Percentiles rank a stretch among this genome's conserved stretches.
phyloP scores from a whole-genome alignment of 2,888 invertebrate genomes.

The Acrobasis repandana region DNA sequence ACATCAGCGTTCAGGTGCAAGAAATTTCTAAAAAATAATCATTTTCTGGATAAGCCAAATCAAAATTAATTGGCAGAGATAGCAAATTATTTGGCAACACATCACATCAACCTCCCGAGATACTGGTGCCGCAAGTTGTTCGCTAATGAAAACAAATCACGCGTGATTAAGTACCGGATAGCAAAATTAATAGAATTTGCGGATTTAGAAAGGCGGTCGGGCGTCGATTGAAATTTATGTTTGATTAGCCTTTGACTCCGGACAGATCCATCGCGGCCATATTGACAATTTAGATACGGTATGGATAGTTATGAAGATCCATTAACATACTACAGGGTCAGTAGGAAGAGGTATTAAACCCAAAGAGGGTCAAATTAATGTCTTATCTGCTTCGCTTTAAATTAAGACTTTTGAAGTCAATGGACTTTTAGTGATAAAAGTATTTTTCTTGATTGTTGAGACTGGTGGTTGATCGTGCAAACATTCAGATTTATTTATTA shows the following conservation, averaged over 20 bases:
- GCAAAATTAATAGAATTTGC: constrained; percentile 49
- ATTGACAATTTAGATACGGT: too few species aligned
- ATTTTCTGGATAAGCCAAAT: neutral
- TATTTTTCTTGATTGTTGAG: too few species aligned
- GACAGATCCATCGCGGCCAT: neutral
- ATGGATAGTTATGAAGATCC: too few species aligned
- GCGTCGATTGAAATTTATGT: constrained; percentile 29
- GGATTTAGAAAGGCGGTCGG: constrained; percentile 56
- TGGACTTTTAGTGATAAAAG: too few species aligned
- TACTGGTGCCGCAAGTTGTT: constrained; percentile 11
- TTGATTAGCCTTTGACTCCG: constrained; percentile 30
- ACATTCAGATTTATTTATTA: too few species aligned
- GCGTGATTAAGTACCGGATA: constrained; percentile 43
- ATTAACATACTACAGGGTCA: too few species aligned
- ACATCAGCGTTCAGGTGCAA: too few species aligned
- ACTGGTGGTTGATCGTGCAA: too few species aligned
- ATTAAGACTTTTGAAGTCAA: too few species aligned
- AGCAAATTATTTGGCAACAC: neutral
- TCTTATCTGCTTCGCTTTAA: too few species aligned
- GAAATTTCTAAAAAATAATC: neutral
- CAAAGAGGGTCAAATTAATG: too few species aligned
- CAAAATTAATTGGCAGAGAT: neutral
- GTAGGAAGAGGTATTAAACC: too few species aligned
- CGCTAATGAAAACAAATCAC: constrained; percentile 46
- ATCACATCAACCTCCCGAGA: neutral